Conservation (phyloP, 2,797 vertebrate species). For the Epinephelus malabaricus region DNA sequence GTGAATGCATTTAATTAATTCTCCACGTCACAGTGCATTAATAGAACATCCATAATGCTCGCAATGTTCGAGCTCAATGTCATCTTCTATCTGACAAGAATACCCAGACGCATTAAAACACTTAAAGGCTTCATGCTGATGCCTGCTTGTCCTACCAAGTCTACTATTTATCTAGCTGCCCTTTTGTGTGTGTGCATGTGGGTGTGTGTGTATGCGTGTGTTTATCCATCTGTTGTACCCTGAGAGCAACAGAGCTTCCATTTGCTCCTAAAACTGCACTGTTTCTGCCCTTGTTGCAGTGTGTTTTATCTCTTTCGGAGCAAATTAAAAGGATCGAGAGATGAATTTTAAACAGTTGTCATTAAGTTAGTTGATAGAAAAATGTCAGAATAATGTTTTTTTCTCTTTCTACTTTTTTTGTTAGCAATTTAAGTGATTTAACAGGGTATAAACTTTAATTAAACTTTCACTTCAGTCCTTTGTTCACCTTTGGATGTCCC, state of each 20-base stretch:
- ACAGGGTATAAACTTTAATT: not conserved
- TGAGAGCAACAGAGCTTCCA: constrained; percentile 30
- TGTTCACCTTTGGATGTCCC: constrained; percentile 29
- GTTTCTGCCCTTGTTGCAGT: constrained; percentile 5
- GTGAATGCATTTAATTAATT: constrained; percentile 72
- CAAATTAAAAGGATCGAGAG: constrained; percentile 13
- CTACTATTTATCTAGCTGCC: constrained; percentile 24
- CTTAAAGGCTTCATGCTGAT: constrained; percentile 43
- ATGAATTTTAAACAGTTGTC: not conserved
- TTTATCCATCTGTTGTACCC: constrained; percentile 23
- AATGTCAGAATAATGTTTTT: not conserved
- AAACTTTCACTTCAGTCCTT: constrained; percentile 14
- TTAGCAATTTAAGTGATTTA: not conserved
- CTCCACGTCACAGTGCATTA: constrained; percentile 62
- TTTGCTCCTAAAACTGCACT: constrained; percentile 39
- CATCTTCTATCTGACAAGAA: constrained; percentile 59
- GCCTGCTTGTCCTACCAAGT: constrained; percentile 29
- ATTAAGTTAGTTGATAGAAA: not conserved
- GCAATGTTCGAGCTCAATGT: constrained; percentile 54
- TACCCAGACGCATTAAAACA: constrained; percentile 58
- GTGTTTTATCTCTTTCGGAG: constrained; percentile 28
- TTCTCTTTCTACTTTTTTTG: not conserved
- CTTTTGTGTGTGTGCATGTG: constrained; percentile 4
- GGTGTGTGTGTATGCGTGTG: constrained; percentile 12
- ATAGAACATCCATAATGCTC: constrained; percentile 51